Evolutionary conservation across 2,888 invertebrate genomes (phyloP).

Genomic region (Apomyelois bistriatella): DNA sequence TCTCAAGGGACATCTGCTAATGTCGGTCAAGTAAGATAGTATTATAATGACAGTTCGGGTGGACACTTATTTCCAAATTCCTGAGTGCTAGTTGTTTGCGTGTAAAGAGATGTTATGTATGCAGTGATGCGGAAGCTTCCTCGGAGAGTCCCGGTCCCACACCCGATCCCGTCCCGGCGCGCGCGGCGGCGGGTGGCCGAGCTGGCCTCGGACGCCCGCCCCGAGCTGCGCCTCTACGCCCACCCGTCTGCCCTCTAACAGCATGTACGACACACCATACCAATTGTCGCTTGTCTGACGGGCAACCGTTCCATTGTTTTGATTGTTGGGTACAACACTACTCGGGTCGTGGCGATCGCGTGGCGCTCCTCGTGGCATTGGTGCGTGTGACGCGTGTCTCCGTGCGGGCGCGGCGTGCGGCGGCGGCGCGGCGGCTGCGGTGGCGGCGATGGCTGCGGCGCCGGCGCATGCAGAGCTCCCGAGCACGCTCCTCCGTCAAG

Average conservation of each 20-base stretch:
- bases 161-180: slow-evolving; percentile 24
- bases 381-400: slow-evolving; percentile 32
- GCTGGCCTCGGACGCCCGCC: slow-evolving; percentile 45
- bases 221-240: slow-evolving; percentile 46
- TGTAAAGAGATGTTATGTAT: slow-evolving; percentile 32
- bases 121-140: slow-evolving; percentile 35
- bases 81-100: slow-evolving; percentile 41
- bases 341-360: slow-evolving; percentile 79
- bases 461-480: slow-evolving; percentile 85
- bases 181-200: slow-evolving; percentile 41
- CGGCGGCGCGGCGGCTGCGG: slow-evolving; percentile 33
- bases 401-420: slow-evolving; percentile 28
- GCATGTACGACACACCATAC: slow-evolving; percentile 78
- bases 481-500: slow-evolving; percentile 94
- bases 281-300: slow-evolving; percentile 81
- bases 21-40: slow-evolving; percentile 43
- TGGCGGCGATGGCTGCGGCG: slow-evolving; percentile 33
- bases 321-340: slow-evolving; percentile 81
- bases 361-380: slow-evolving; percentile 71
- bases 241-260: slow-evolving; percentile 73
- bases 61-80: slow-evolving; percentile 58
- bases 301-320: slow-evolving; percentile 81
- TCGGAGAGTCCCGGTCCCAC: slow-evolving; percentile 27
- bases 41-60: slow-evolving; percentile 49
- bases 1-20: slow-evolving; percentile 32